These are phyloP conservation scores for Diceros bicornis DNA, from an alignment of 2,797 vertebrate species.

Conservation along the genomic window DNA sequence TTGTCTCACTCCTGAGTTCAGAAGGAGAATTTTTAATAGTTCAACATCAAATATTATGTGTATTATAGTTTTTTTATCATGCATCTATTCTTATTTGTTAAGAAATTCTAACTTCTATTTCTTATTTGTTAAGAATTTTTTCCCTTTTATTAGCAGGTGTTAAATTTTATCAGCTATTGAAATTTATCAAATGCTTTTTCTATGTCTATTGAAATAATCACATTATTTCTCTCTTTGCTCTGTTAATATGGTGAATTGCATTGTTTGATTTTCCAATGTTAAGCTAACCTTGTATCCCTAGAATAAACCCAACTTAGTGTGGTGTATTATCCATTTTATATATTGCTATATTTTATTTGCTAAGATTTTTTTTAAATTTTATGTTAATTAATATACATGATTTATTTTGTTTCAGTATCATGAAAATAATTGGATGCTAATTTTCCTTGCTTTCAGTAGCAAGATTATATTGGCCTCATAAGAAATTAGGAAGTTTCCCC, in stretches of 20 bases:
- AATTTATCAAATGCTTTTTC: neutral
- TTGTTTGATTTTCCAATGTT: neutral
- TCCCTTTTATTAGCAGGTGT: neutral
- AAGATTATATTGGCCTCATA: neutral
- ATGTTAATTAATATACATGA: neutral
- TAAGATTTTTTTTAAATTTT: neutral
- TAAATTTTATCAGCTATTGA: neutral
- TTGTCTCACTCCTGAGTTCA: neutral
- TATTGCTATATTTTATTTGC: neutral
- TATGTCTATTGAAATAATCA: neutral
- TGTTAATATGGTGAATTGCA: neutral
- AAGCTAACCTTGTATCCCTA: neutral
- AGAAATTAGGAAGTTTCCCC: neutral
- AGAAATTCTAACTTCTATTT: neutral
- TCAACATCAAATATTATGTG: neutral
- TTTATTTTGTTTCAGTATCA: neutral
- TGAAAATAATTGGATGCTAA: neutral
- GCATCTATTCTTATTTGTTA: neutral
- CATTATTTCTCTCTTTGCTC: neutral
- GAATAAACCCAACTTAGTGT: neutral
- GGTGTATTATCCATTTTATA: neutral
- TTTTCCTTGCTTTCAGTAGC: neutral
- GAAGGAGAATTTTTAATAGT: neutral
- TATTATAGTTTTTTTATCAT: neutral
- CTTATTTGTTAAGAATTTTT: neutral